Base-by-base conservation (phyloP, 2,888 invertebrate genomes). In the Lasioglossum calceatum region DNA sequence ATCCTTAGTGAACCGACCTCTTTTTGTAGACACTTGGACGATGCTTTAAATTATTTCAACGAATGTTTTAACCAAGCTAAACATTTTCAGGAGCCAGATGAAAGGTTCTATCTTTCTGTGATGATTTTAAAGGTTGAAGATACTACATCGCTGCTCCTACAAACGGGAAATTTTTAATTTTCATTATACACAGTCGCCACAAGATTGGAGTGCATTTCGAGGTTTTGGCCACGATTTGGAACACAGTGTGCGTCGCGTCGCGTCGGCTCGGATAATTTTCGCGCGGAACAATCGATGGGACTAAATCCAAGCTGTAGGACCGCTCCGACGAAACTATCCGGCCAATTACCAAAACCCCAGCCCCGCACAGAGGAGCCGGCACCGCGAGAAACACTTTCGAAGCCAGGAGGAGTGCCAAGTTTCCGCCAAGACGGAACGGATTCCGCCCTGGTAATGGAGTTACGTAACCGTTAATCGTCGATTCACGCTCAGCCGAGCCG, bases 401-500 rank as follows among this genome's bases (percentile, higher is more conserved):
- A 50, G 39, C 32, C n/a, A 14, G 16, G 32, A 47, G 42, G 72
- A 44, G 27, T 44, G 36, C 50, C 14, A 36, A 73, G 39, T 82
- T 44, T 39, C 58, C 71, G 23, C 42, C 39, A 16, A 50, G 44
- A 39, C 50, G 64, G 44, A 50, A 39, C 67, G 19, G 50, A 32
- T 32, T 82, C 50, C 50, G 75, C 14, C 39, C 27, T 58, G 42
- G 64, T 47, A 67, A 84, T 36, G 36, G 50, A 47, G 14, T 85
- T 85, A 58, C 73, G 39, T 77, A 79, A 79, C 44, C 58, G 42
- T 82, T 75, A 77, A 77, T 75, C 75, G 67, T n/a, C 50, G 67
- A 76, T 82, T 67, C 67, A 36, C n/a, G n/a, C 42, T 61, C 39
- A 39, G n/a, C 39, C 23, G 32, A 61, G 42, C 14, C 19, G 14